A percentile compares a stretch with the other conserved stretches of the same genome.
Conservation (phyloP, 2,797 vertebrate species). For the Diglossa cyanea region DNA sequence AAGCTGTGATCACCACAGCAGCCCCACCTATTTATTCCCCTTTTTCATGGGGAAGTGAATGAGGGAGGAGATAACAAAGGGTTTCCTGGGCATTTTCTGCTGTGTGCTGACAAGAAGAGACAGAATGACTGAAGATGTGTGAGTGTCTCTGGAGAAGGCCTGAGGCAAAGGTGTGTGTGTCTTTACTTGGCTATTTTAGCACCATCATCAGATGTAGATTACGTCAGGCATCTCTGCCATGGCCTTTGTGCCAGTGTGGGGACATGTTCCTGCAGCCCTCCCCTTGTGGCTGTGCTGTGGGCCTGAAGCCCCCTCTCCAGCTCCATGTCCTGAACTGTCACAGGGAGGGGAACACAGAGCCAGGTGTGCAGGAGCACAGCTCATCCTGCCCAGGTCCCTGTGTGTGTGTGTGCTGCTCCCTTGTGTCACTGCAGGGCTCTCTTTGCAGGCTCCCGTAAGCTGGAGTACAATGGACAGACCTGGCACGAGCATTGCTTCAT, state of each 20-base stretch:
- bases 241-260: background rate
- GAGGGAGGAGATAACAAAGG: background rate
- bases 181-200: constrained; percentile 17
- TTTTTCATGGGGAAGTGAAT: background rate
- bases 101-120: background rate
- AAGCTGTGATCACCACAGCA: background rate
- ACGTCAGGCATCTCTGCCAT: background rate
- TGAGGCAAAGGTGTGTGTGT: constrained; percentile 6
- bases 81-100: constrained; percentile 18
- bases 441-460: constrained; percentile 89
- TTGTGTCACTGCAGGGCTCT: background rate
- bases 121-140: background rate
- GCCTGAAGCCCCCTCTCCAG: background rate
- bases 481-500: constrained; percentile 98
- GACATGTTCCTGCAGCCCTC: background rate
- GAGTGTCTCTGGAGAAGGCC: background rate
- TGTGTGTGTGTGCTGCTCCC: background rate
- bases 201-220: background rate
- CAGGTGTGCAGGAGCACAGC: background rate
- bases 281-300: background rate
- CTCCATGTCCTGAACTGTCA: background rate
- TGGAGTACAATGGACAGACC: constrained; percentile 94
- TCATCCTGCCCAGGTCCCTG: background rate
- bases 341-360: background rate
- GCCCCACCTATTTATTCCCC: background rate